Evolutionary conservation across 2,888 invertebrate species (phyloP).

Genomic region (Drosophila paranaensis): DNA sequence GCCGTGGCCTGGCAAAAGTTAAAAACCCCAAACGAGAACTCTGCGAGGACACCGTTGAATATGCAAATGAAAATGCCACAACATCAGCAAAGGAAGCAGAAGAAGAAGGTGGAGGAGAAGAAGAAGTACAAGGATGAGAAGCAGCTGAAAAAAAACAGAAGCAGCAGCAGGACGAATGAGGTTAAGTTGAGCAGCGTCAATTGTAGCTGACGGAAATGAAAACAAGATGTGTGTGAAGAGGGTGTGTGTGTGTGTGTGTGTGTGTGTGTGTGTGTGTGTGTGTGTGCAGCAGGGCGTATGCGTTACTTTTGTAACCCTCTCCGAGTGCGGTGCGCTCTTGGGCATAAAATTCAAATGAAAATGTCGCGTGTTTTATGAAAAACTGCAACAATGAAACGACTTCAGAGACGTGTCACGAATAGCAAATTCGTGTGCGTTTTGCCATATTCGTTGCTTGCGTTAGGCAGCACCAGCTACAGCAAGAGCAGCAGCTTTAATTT

Average conservation of each 20-base stretch:
- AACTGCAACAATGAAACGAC: conserved; percentile 68
- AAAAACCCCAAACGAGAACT: conserved; percentile 62
- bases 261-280: conserved; percentile 7
- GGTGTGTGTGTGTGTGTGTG: neutral
- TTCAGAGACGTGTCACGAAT: conserved; percentile 32
- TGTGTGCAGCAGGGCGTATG: conserved; percentile 46
- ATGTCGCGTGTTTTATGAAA: conserved; percentile 71
- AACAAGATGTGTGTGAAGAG: conserved; percentile 66
- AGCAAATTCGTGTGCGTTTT: conserved; percentile 21
- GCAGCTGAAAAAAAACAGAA: neutral
- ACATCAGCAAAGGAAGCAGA: conserved; percentile 25
- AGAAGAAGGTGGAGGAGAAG: neutral
- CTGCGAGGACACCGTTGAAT: conserved; percentile 64
- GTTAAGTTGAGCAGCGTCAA: conserved; percentile 80
- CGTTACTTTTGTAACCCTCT: conserved; percentile 65
- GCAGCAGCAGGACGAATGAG: conserved; percentile 63
- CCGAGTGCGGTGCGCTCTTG: conserved; percentile 58
- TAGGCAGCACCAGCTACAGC: neutral
- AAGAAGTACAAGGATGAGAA: conserved; percentile 1
- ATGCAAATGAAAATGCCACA: conserved; percentile 75
- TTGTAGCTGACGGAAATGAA: conserved; percentile 81
- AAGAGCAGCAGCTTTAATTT: conserved; percentile 49
- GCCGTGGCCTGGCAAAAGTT: conserved; percentile 69
- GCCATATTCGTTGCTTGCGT: conserved; percentile 33
- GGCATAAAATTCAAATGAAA: conserved; percentile 81